Percentiles rank a stretch among this genome's conserved stretches.
These are phyloP conservation scores for Parnassius glacialis DNA, from an alignment of 2,888 invertebrate genomes.

Conservation along the genomic window DNA sequence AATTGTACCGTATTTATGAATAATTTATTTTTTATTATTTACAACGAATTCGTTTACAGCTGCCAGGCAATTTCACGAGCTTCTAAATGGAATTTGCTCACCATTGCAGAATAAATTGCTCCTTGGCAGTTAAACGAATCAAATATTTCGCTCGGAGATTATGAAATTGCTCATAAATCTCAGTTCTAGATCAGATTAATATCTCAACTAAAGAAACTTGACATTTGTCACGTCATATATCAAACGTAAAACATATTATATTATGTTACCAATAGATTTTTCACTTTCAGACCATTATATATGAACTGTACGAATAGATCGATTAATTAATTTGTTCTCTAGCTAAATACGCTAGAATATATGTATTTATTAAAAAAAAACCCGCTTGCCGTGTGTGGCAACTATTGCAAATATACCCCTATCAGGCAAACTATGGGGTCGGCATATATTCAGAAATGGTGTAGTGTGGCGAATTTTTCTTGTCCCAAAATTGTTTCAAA, in stretches of 20 bases:
- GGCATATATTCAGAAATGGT: too few relatives aligned
- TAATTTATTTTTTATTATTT: background rate
- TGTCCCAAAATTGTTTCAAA: too few relatives aligned
- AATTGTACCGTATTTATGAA: too few relatives aligned
- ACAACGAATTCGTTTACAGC: constrained; percentile 6
- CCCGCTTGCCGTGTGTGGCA: too few relatives aligned
- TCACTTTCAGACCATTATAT: background rate
- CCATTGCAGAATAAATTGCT: constrained; percentile 58
- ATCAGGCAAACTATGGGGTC: too few relatives aligned
- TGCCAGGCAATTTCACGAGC: constrained; percentile 36
- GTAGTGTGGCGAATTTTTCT: too few relatives aligned
- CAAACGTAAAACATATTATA: background rate
- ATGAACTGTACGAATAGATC: too few relatives aligned
- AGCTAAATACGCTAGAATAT: too few relatives aligned
- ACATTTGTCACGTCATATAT: constrained; percentile 21
- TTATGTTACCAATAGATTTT: constrained; percentile 1
- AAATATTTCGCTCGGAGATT: constrained; percentile 53
- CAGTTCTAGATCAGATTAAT: constrained; percentile 51
- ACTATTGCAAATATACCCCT: too few relatives aligned
- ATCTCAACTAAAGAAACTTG: constrained; percentile 14
- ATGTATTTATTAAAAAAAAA: too few relatives aligned
- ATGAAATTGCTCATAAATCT: constrained; percentile 64
- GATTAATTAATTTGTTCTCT: too few relatives aligned
- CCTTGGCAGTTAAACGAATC: constrained; percentile 64
- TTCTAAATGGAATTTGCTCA: constrained; percentile 55